Evolutionary conservation across 2,113 vertebrate species (phyloP).

Genomic region (Neodon shergylaensis): DNA sequence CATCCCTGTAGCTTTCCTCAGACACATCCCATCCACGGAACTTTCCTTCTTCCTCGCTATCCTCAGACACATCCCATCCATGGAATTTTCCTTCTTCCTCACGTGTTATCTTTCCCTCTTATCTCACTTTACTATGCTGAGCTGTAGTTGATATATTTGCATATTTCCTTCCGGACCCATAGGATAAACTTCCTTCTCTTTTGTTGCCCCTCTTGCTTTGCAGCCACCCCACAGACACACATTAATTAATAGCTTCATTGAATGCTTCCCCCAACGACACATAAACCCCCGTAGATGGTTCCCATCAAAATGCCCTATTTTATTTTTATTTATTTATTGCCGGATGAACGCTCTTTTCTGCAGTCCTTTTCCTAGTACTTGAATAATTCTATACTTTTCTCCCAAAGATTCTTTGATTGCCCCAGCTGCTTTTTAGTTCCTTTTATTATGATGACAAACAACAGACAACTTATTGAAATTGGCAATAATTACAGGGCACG

Average conservation of each 20-base stretch:
- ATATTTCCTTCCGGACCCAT: neutral
- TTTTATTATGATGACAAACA: neutral
- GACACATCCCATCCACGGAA: too few relatives aligned
- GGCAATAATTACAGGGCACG: neutral
- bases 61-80: neutral
- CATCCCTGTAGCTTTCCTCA: too few relatives aligned
- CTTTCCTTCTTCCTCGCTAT: neutral
- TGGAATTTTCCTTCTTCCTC: neutral
- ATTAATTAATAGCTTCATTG: neutral
- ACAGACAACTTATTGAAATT: neutral
- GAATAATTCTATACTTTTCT: neutral
- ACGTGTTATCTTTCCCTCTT: too few relatives aligned
- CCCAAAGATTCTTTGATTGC: constrained; percentile 3
- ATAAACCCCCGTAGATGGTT: neutral
- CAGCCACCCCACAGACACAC: neutral
- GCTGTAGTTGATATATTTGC: neutral
- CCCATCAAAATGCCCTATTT: neutral
- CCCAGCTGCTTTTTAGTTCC: neutral
- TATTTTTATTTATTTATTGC: neutral
- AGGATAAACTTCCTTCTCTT: neutral
- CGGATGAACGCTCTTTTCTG: neutral
- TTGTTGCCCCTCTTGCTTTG: neutral
- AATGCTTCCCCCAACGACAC: neutral
- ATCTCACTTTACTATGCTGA: neutral
- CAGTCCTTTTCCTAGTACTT: neutral